Percentiles rank a stretch among this genome's conserved stretches.
phyloP scores from a whole-genome alignment of 2,113 vertebrate genomes.

The Uropsilus gracilis region DNA sequence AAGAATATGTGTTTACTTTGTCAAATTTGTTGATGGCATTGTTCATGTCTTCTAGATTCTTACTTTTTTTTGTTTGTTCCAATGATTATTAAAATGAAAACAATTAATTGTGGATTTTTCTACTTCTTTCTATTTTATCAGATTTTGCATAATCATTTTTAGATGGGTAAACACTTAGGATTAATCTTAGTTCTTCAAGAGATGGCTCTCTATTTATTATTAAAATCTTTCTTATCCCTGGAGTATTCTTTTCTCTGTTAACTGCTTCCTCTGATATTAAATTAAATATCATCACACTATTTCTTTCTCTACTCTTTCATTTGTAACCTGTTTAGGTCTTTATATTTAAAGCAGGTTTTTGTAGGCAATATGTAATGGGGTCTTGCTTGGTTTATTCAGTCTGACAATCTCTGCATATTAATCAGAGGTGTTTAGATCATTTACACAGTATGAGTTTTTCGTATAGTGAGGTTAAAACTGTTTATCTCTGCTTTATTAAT shows the following conservation, averaged over 20 bases:
- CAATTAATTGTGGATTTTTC: background rate
- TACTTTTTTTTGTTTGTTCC: background rate
- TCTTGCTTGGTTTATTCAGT: background rate
- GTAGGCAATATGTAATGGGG: background rate
- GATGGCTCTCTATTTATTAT: too few relatives aligned
- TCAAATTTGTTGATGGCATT: background rate
- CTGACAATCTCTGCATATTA: background rate
- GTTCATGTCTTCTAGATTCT: background rate
- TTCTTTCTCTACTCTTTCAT: background rate
- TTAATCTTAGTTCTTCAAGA: too few relatives aligned
- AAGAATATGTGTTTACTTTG: background rate
- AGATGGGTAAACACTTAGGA: background rate
- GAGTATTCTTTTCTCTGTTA: background rate
- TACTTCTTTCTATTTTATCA: background rate
- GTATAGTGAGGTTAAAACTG: too few relatives aligned
- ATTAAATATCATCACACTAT: background rate
- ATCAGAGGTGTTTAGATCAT: background rate
- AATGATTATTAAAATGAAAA: background rate
- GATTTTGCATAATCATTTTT: too few relatives aligned
- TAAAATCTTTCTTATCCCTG: background rate
- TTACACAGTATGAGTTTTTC: background rate
- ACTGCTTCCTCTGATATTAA: too few relatives aligned
- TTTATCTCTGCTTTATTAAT: too few relatives aligned
- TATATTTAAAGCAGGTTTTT: too few relatives aligned
- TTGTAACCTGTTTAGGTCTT: too few relatives aligned